A percentile compares a stretch with the other conserved stretches of the same genome.
These are phyloP conservation scores for Drosophila sproati DNA, from an alignment of 1,140 invertebrate species.

Conservation along the genomic window DNA sequence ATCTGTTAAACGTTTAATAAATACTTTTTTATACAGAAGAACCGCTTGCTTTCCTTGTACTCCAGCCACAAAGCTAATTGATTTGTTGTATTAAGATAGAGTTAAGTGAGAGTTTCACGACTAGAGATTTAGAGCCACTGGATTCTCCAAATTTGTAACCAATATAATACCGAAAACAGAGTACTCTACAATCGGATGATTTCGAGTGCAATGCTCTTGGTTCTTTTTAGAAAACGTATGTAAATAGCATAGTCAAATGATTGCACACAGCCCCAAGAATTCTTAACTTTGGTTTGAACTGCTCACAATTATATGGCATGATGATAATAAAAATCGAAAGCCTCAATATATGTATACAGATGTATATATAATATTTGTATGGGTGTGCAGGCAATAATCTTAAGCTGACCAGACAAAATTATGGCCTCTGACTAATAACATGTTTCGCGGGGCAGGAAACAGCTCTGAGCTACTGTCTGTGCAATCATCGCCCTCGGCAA, in stretches of 20 bases:
- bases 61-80: too few relatives aligned
- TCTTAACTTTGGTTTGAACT: conserved; percentile 5
- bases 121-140: too few relatives aligned
- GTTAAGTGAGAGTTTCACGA: too few relatives aligned
- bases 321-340: conserved; percentile 44
- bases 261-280: not conserved
- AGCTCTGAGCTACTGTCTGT: conserved; percentile 25
- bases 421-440: conserved; percentile 61
- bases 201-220: too few relatives aligned
- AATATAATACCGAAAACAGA: too few relatives aligned
- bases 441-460: conserved; percentile 57
- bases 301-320: conserved; percentile 55
- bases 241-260: not conserved
- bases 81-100: too few relatives aligned
- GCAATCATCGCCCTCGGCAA: conserved; percentile 38
- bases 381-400: conserved; percentile 30
- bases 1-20: too few relatives aligned
- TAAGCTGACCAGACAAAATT: conserved; percentile 27
- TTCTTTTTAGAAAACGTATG: too few relatives aligned
- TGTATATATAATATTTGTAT: conserved; percentile 37
- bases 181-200: too few relatives aligned
- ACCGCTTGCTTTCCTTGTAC: too few relatives aligned
- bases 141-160: too few relatives aligned
- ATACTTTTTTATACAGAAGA: too few relatives aligned
- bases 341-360: not conserved